Evolutionary conservation across 2,797 vertebrate species (phyloP), one percentile per base, ranked within the genome.

Genomic region (Hephaestus fuliginosus): DNA sequence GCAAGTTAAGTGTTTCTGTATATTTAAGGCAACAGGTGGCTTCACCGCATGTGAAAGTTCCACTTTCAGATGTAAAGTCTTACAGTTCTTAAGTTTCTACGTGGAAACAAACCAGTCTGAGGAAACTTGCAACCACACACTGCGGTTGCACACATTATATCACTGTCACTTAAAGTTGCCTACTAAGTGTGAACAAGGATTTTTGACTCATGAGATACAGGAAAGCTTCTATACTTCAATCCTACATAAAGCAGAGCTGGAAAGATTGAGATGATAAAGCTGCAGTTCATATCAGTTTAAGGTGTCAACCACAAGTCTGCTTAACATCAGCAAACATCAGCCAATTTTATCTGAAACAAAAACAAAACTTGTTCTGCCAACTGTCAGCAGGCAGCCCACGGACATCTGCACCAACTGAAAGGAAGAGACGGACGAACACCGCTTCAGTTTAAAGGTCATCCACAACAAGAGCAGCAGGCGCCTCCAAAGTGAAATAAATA

Each of bases 301-400:
- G 51, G 74, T 83, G 77, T 63, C n/a, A 86, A 80, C 81, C 84
- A 64, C 81, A 81, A 48, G 0, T 9, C 13, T 67, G 1, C 12
- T 63, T 14, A 48, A 61, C 0, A 52, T 33, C 36, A 53, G 61
- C 25, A 43, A 46, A 41, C 7, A 13, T 1, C 15, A 46, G 43
- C 55, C 0, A 1, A 13, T 22, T n/a, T 49, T 20, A 36, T 58
- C 5, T 14, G 11, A 67, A 58, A 15, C 44, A 60, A 30, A 76
- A 61, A 13, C 3, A 69, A 61, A 52, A 67, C 7, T n/a, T 44
- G 36, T 4, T 64, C 15, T 56, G 5, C 51, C 56, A 41, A 57
- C 22, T 17, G 17, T 18, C 39, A 17, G 0, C 28, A 66, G 18
- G 28, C 61, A 46, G 17, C 49, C 20, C 25, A 36, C 30, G 30